phyloP scores from a whole-genome alignment of 2,113 vertebrate species.

The Menidia beryllina region DNA sequence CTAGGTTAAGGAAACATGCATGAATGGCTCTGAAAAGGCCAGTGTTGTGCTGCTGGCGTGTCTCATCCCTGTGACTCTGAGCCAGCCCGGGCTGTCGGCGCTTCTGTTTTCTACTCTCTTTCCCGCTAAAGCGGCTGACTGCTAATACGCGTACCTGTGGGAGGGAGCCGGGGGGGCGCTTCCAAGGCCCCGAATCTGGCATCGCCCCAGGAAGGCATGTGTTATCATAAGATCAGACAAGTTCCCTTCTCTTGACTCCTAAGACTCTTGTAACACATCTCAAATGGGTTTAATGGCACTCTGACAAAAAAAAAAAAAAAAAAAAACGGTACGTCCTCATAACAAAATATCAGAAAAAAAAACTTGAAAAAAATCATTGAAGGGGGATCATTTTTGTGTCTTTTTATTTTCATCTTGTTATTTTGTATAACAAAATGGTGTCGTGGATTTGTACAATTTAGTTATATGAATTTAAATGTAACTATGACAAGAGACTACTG shows the following conservation, averaged over 20 bases:
- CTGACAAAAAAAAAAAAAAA: slow-evolving; percentile 9
- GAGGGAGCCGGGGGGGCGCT: not conserved
- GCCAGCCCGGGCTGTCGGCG: slow-evolving; percentile 57
- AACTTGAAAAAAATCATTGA: too few species aligned
- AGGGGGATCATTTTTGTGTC: not conserved
- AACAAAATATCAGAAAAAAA: too few species aligned
- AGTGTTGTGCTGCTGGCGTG: slow-evolving; percentile 61
- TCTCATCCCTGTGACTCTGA: slow-evolving; percentile 71
- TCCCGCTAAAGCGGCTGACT: slow-evolving; percentile 51
- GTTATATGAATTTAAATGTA: slow-evolving; percentile 5
- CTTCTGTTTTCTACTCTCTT: slow-evolving; percentile 62
- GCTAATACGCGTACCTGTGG: slow-evolving; percentile 54
- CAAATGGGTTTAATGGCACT: not conserved
- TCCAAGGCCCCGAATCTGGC: slow-evolving; percentile 21
- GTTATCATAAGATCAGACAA: slow-evolving; percentile 26
- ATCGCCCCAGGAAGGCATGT: slow-evolving; percentile 15
- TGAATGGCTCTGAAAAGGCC: slow-evolving; percentile 78
- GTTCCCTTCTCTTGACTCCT: not conserved
- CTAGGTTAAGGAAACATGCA: slow-evolving; percentile 74
- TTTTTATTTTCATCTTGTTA: too few species aligned
- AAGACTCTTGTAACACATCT: not conserved
- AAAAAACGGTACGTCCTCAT: too few species aligned
- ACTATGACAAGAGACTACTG: not conserved
- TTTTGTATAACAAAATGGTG: too few species aligned
- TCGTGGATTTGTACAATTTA: not conserved